Evolutionary conservation across 2,888 invertebrate species (phyloP).

Genomic region (Metopia argyrocephala): DNA sequence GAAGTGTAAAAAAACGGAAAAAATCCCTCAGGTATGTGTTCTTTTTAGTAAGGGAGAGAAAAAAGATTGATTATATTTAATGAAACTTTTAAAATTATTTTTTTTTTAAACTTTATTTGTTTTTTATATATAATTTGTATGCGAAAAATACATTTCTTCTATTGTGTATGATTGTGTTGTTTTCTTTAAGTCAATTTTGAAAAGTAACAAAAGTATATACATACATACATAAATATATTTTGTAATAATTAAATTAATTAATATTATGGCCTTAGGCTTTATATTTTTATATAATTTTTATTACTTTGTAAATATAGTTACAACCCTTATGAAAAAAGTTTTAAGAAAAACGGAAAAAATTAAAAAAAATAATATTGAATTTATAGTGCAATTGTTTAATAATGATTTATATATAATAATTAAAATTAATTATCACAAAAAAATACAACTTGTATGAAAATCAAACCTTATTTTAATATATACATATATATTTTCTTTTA

Average conservation of each 20-base stretch:
- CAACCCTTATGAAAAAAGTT: constrained; percentile 28
- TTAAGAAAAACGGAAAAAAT: constrained; percentile 59
- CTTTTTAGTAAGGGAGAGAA: constrained; percentile 81
- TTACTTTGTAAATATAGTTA: constrained; percentile 66
- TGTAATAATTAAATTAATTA: constrained; percentile 36
- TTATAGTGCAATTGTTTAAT: constrained; percentile 72
- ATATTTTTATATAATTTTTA: constrained; percentile 43
- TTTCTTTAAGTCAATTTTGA: constrained; percentile 60
- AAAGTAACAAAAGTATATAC: constrained; percentile 61
- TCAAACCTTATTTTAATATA: constrained; percentile 2
- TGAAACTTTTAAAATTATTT: constrained; percentile 64
- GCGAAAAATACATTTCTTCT: constrained; percentile 59
- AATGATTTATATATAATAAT: constrained; percentile 65
- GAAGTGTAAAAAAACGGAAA: constrained; percentile 22
- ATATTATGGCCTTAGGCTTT: constrained; percentile 52
- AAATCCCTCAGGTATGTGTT: constrained; percentile 80
- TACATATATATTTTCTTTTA: constrained; percentile 57
- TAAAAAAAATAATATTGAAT: constrained; percentile 71
- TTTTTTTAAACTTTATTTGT: constrained; percentile 64
- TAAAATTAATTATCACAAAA: constrained; percentile 40
- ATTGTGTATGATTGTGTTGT: constrained; percentile 63
- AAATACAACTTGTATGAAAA: constrained; percentile 14
- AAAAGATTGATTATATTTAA: constrained; percentile 81
- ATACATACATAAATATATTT: not conserved
- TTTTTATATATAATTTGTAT: constrained; percentile 62